A percentile compares a stretch with the other conserved stretches of the same genome.
phyloP scores from a whole-genome alignment of 2,797 vertebrate genomes.

The Erpetoichthys calabaricus region DNA sequence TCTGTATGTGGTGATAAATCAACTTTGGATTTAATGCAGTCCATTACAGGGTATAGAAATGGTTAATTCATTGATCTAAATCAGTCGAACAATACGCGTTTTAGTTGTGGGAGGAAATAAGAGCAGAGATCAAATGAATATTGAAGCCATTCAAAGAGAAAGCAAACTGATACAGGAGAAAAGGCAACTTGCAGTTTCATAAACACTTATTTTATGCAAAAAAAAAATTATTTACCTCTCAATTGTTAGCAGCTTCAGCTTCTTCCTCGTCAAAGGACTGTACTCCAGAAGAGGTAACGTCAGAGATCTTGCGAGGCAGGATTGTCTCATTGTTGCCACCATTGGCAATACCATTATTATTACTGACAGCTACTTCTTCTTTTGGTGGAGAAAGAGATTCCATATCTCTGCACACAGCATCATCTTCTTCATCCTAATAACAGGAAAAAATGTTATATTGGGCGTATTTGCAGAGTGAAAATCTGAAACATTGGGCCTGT shows the following conservation, averaged over 20 bases:
- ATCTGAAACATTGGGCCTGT: not conserved
- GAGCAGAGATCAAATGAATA: no score
- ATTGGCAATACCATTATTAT: conserved; percentile 67
- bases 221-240: conserved; percentile 13
- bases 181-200: no score
- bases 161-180: no score
- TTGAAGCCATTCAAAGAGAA: no score
- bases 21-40: no score
- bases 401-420: conserved; percentile 75
- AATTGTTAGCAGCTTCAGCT: conserved; percentile 66
- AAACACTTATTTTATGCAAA: no score
- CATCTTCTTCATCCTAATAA: conserved; percentile 66
- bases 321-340: conserved; percentile 45
- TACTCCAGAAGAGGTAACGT: conserved; percentile 73
- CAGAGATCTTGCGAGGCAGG: conserved; percentile 70
- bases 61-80: no score
- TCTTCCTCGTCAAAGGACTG: conserved; percentile 80
- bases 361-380: conserved; percentile 60
- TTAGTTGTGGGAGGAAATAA: no score
- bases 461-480: not conserved
- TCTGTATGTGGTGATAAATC: no score
- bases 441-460: not conserved
- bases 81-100: no score
- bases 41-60: no score
- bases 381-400: conserved; percentile 77